Conservation (phyloP, 2,888 invertebrate genomes). For the Hedychridium roseum region DNA sequence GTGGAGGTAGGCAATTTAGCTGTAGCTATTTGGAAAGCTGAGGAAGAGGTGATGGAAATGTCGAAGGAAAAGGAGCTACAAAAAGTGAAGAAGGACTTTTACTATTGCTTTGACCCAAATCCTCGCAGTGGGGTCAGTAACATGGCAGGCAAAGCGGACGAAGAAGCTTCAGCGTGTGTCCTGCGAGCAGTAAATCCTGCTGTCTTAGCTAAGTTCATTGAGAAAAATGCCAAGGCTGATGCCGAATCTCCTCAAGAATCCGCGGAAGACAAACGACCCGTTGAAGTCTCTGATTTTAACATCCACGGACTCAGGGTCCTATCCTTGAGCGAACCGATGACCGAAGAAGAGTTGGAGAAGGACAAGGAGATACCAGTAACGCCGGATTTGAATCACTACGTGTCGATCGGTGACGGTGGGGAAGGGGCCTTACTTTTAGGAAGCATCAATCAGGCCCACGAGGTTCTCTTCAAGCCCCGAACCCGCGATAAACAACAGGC, state of each 20-base stretch:
- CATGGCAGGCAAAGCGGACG: slow-evolving; percentile 18
- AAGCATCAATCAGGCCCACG: slow-evolving; percentile 54
- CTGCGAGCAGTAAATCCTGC: slow-evolving; percentile 53
- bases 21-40: slow-evolving; percentile 63
- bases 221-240: slow-evolving; percentile 39
- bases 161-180: slow-evolving; percentile 53
- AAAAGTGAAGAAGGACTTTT: too few relatives aligned
- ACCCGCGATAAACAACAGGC: slow-evolving; percentile 65
- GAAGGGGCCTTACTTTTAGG: slow-evolving; percentile 57
- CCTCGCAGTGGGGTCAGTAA: slow-evolving; percentile 55
- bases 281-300: slow-evolving; percentile 36
- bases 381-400: slow-evolving; percentile 63
- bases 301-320: slow-evolving; percentile 47
- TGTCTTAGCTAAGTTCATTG: slow-evolving; percentile 56
- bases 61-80: slow-evolving; percentile 13
- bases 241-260: background rate
- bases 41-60: slow-evolving; percentile 44
- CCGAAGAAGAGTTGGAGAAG: slow-evolving; percentile 49
- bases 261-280: slow-evolving; percentile 23
- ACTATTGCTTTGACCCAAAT: slow-evolving; percentile 65
- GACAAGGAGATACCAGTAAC: slow-evolving; percentile 49
- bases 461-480: slow-evolving; percentile 63
- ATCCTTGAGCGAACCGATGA: slow-evolving; percentile 42
- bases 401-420: slow-evolving; percentile 54
- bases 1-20: slow-evolving; percentile 54